Conservation (phyloP, 2,797 vertebrate genomes). For the Bradypodion ventrale region DNA sequence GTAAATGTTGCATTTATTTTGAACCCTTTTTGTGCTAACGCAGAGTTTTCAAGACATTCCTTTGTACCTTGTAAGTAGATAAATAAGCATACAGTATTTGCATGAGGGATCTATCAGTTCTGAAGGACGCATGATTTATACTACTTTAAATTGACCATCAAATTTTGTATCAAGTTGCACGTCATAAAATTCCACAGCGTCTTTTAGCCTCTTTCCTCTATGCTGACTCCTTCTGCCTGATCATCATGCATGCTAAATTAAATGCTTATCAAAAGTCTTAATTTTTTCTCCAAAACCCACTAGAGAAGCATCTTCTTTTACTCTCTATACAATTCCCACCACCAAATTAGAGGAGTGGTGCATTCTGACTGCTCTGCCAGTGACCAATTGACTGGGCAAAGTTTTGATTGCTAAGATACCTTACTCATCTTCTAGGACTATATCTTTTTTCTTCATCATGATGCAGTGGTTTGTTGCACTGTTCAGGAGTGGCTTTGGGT, state of each 20-base stretch:
- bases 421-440: not conserved
- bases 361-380: not conserved
- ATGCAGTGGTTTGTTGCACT: not conserved
- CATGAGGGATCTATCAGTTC: not conserved
- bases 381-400: not conserved
- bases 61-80: not conserved
- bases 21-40: not conserved
- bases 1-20: not conserved
- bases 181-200: not conserved
- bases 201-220: not conserved
- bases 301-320: not conserved
- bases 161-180: not conserved
- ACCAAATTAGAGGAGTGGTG: not conserved
- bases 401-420: not conserved
- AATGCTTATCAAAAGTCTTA: not conserved
- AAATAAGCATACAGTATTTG: slow-evolving; percentile 23
- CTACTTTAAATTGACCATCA: slow-evolving; percentile 16
- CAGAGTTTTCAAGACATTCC: not conserved
- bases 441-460: not conserved
- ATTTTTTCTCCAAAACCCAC: not conserved
- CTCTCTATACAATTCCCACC: not conserved
- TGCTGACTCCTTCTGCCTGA: not conserved
- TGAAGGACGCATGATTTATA: slow-evolving; percentile 7
- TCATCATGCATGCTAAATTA: not conserved
- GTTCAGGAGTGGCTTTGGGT: not conserved